These are phyloP conservation scores for Cariama cristata DNA, from an alignment of 2,113 vertebrate species.

Conservation along the genomic window DNA sequence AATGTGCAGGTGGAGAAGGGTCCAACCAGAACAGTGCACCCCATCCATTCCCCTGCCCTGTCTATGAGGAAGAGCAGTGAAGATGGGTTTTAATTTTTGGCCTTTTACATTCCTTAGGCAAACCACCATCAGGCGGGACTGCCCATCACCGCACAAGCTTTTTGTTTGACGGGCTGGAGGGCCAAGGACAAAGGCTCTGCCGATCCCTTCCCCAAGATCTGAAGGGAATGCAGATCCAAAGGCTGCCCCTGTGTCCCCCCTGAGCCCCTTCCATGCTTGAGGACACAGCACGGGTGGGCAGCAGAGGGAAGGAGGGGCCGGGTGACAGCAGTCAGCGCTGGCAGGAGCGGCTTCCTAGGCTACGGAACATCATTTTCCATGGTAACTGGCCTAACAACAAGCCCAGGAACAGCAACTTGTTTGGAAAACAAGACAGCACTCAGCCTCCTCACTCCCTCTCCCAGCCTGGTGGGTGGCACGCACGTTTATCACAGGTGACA, in stretches of 20 bases:
- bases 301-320: background rate
- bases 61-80: background rate
- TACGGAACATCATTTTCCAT: background rate
- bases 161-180: too few species aligned
- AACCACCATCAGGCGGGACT: background rate
- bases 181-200: too few species aligned
- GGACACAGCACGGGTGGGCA: background rate
- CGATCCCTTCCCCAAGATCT: background rate
- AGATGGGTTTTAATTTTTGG: background rate
- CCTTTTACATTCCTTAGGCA: too few species aligned
- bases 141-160: too few species aligned
- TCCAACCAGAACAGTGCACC: too few species aligned
- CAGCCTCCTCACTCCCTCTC: background rate
- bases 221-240: background rate
- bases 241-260: background rate
- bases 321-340: background rate
- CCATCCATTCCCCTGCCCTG: too few species aligned
- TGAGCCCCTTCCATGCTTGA: background rate
- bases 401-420: background rate
- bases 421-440: background rate
- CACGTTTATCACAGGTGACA: background rate
- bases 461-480: background rate
- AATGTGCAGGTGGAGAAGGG: fast-evolving
- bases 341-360: background rate
- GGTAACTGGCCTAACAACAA: background rate